A percentile compares a stretch with the other conserved stretches of the same genome.
These are phyloP conservation scores for Leptinotarsa tumamoca DNA, from an alignment of 2,888 invertebrate genomes.

Conservation along the genomic window DNA sequence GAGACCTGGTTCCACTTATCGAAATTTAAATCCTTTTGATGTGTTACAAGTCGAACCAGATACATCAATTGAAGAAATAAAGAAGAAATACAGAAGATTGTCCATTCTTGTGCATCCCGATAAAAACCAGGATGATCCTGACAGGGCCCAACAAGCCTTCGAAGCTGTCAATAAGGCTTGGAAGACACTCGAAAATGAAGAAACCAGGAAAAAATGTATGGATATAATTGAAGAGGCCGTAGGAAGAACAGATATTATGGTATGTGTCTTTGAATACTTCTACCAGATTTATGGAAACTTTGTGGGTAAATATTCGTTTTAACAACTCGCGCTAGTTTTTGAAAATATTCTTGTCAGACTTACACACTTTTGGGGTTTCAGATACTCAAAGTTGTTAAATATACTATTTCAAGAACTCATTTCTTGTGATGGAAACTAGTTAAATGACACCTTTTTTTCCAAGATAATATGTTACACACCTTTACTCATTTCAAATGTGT, in stretches of 20 bases:
- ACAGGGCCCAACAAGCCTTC: constrained; percentile 92
- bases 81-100: constrained; percentile 92
- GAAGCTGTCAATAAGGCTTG: constrained; percentile 95
- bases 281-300: not conserved
- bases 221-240: constrained; percentile 98
- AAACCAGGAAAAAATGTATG: constrained; percentile 91
- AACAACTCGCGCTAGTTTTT: no score
- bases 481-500: no score
- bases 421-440: no score
- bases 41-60: constrained; percentile 94
- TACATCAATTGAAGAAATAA: constrained; percentile 88
- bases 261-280: constrained; percentile 61
- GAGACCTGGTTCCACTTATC: constrained; percentile 97
- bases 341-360: not conserved
- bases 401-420: no score
- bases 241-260: constrained; percentile 93
- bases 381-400: no score
- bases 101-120: constrained; percentile 99
- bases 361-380: not conserved
- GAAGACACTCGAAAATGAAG: constrained; percentile 95
- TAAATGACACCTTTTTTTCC: no score
- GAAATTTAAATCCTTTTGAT: constrained; percentile 97
- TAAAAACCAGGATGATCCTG: constrained; percentile 96
- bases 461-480: no score
- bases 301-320: no score